Evolutionary conservation across 1,140 invertebrate genomes (phyloP), one percentile per base, ranked within the genome.

Genomic region (Pseudachorutes palmiensis): DNA sequence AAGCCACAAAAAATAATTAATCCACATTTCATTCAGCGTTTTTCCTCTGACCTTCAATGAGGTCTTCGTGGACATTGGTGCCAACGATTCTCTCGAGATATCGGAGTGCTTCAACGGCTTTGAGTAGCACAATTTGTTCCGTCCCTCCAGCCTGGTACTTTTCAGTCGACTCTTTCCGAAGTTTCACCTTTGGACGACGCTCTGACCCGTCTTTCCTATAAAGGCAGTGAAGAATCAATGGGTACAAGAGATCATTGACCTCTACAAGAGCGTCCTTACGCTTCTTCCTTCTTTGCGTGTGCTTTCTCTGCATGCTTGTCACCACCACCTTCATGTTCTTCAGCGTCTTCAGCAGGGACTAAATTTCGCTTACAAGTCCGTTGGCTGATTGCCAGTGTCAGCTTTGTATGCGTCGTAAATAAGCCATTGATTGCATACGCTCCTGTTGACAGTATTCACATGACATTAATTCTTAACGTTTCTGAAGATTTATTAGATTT

Each of bases 71-170:
- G 48, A 91, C 91, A 79, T 96, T 96, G 80, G 94, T 92, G 77
- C 92, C 95, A 41, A 96, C 87, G 85, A 97, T 92, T 75, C 93
- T 82, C 76, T 97, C 93, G 5, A 96, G 80, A 57, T 92, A 90
- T 76, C 89, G 89, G 76, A 65, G 68, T 30, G 63, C 73, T 63
- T 63, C 73, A 22, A 49, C 45, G 45, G 55, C 81, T 76, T 71
- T 79, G 80, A 72, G 84, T 82, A 65, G 82, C 85, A 61, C 69
- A 12, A 59, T 29, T n/a, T n/a, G n/a, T n/a, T n/a, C n/a, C 12
- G 71, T 67, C 16, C 62, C 63, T 26, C 62, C 67, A 9, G 70
- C 70, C 49, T 69, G 67, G 22, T 68, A 70, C 64, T 71, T 67
- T 1, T 69, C 24, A 5, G 65, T 36, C 1, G 70, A 72, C 22